These are phyloP conservation scores for Drosophila aff. DNA, from an alignment of 1,140 invertebrate species.

Conservation along the genomic window DNA sequence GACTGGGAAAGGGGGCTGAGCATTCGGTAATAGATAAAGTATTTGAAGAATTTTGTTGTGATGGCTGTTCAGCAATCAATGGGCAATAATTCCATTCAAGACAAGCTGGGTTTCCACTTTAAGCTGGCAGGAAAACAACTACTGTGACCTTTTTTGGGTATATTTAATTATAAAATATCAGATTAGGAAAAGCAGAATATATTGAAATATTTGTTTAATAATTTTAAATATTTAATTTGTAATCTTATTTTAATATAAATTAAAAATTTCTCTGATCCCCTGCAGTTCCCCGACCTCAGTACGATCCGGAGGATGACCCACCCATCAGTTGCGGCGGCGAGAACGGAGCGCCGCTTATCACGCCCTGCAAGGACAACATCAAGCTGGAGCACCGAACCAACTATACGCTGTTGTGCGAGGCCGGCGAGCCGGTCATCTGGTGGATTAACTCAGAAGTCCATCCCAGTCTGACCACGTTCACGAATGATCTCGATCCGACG, in stretches of 20 bases:
- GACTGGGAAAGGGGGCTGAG: background rate
- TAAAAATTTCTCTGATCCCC: too few species aligned
- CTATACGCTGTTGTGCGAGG: conserved; percentile 86
- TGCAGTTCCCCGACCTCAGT: conserved; percentile 49
- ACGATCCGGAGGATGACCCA: conserved; percentile 20
- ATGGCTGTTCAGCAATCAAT: conserved; percentile 7
- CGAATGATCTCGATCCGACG: conserved; percentile 61
- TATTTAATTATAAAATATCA: background rate
- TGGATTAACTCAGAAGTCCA: conserved; percentile 69
- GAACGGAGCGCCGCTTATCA: conserved; percentile 84
- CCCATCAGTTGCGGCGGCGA: conserved; percentile 60
- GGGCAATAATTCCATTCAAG: conserved; percentile 6
- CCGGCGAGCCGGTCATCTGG: conserved; percentile 85
- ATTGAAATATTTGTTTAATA: background rate
- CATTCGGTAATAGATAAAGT: conserved; percentile 16
- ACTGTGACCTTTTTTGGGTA: background rate
- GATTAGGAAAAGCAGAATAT: background rate
- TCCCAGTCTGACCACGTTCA: background rate
- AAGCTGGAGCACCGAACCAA: conserved; percentile 85
- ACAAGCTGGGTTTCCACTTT: background rate
- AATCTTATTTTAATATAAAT: too few species aligned
- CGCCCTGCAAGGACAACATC: conserved; percentile 85
- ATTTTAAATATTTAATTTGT: background rate
- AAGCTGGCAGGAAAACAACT: background rate
- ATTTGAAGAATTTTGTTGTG: conserved; percentile 17